These are phyloP conservation scores for Semnornis frantzii DNA, from an alignment of 2,113 vertebrate species.

Conservation along the genomic window DNA sequence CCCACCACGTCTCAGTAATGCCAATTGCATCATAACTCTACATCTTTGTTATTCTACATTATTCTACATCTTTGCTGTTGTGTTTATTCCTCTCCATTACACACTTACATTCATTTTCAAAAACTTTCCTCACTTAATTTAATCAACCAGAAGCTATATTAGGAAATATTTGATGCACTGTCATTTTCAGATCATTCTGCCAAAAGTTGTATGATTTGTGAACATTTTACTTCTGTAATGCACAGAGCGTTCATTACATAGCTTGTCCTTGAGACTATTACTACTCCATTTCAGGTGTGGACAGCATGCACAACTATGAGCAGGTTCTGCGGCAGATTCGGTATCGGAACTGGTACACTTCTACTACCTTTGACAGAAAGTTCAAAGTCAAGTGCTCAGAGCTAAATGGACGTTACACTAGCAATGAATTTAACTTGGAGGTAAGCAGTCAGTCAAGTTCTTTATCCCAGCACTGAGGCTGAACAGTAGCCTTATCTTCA, in stretches of 20 bases:
- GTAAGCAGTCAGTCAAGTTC: constrained; percentile 62
- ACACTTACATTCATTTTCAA: not conserved
- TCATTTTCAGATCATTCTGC: not conserved
- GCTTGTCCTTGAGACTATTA: not conserved
- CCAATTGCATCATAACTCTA: too few species aligned
- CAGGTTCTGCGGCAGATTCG: constrained; percentile 86
- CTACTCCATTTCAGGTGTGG: constrained; percentile 82
- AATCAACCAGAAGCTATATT: not conserved
- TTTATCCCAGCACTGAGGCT: not conserved
- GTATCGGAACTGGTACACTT: constrained; percentile 84
- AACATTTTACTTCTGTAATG: not conserved
- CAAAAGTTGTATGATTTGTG: not conserved
- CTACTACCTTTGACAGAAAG: constrained; percentile 76
- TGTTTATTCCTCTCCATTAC: not conserved
- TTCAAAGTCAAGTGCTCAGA: constrained; percentile 95
- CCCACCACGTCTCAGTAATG: too few species aligned
- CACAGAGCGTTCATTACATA: not conserved
- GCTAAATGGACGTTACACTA: constrained; percentile 93
- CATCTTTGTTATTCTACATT: too few species aligned
- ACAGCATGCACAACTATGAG: constrained; percentile 92
- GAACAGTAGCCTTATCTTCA: not conserved
- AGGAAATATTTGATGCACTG: not conserved
- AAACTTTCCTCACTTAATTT: not conserved
- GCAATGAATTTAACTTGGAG: constrained; percentile 94
- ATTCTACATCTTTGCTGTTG: not conserved